These are phyloP conservation scores for Sebastes steindachneri DNA, from an alignment of 2,797 vertebrate species.

Conservation along the genomic window DNA sequence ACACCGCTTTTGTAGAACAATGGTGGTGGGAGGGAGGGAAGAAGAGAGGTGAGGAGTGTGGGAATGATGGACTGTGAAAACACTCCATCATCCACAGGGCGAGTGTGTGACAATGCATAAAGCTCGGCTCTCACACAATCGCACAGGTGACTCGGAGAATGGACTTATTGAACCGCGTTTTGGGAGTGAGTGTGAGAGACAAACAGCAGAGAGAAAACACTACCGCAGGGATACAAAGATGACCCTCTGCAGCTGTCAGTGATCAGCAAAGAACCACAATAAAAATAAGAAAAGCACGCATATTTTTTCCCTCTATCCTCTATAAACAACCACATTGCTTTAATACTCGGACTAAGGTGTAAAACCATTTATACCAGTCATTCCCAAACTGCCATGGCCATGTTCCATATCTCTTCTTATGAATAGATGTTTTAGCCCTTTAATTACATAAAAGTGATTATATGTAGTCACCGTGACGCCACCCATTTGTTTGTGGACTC, in stretches of 20 bases:
- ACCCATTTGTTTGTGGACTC: not conserved
- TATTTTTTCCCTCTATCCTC: not conserved
- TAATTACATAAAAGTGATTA: too few species aligned
- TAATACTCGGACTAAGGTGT: not conserved
- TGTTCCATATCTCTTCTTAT: not conserved
- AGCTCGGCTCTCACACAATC: conserved; percentile 31
- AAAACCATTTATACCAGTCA: not conserved
- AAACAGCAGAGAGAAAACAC: not conserved
- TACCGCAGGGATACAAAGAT: not conserved
- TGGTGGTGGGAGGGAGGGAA: conserved; percentile 51
- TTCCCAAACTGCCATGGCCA: not conserved
- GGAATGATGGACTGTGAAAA: conserved; percentile 65
- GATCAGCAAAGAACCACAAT: not conserved
- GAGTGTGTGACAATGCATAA: conserved; percentile 23
- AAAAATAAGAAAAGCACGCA: not conserved
- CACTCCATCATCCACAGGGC: conserved; percentile 18
- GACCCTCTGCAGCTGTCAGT: not conserved
- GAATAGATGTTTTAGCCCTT: not conserved
- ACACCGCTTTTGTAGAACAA: conserved; percentile 66
- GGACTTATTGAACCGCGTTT: not conserved
- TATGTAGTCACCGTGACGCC: not conserved
- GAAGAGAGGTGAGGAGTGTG: conserved; percentile 64
- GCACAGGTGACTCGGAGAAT: conserved; percentile 25
- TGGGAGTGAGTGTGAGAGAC: not conserved
- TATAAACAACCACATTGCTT: not conserved